Conservation (phyloP, 2,113 vertebrate genomes). For the Cyprinodon tularosa region DNA sequence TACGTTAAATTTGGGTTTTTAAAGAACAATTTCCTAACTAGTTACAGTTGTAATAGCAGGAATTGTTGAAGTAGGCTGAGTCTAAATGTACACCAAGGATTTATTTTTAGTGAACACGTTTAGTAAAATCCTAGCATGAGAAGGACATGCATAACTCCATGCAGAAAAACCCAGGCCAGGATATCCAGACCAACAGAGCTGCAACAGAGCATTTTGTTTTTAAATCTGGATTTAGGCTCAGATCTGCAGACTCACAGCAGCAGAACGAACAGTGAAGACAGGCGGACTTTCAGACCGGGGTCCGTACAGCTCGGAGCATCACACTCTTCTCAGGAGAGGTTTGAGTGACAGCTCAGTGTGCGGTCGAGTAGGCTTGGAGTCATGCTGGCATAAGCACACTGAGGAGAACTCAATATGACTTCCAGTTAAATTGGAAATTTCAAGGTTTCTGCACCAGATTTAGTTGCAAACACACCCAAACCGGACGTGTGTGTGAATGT, state of each 20-base stretch:
- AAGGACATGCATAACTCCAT: no score
- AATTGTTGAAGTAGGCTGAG: no score
- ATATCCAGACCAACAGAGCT: no score
- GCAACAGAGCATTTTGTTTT: background rate
- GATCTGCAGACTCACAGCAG: background rate
- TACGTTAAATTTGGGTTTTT: no score
- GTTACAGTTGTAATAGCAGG: no score
- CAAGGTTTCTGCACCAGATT: conserved; percentile 32
- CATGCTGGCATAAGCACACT: conserved; percentile 9
- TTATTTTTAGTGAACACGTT: no score
- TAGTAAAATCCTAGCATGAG: no score
- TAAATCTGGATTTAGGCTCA: background rate
- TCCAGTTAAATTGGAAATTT: conserved; percentile 24
- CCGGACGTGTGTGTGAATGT: conserved; percentile 3
- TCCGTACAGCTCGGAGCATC: conserved; percentile 4
- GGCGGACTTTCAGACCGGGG: background rate
- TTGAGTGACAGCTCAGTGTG: conserved; percentile 35
- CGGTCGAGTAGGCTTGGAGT: conserved; percentile 18
- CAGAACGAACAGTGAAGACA: background rate
- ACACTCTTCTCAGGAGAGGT: conserved; percentile 18
- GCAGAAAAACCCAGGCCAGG: no score
- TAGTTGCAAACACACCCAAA: conserved; percentile 7
- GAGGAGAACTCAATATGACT: conserved; percentile 2
- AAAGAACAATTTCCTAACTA: no score
- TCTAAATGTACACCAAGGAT: no score